Percentiles rank a stretch among this genome's conserved stretches.
These are phyloP conservation scores for Apodemia hepburni DNA, from an alignment of 2,888 invertebrate genomes.

Conservation along the genomic window DNA sequence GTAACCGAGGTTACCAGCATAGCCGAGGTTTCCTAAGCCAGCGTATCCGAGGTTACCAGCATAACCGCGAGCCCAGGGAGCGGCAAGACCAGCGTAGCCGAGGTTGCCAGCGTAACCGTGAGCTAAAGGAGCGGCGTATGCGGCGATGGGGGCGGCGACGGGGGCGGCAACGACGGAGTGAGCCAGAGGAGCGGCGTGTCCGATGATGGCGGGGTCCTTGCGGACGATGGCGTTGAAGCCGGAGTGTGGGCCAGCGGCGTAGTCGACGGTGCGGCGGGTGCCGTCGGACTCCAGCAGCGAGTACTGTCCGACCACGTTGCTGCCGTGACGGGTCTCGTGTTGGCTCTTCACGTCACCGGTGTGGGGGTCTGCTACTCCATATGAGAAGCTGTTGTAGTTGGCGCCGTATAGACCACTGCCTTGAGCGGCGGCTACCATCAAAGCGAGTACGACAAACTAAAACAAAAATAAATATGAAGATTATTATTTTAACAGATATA, in stretches of 20 bases:
- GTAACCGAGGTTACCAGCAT: constrained; percentile 30
- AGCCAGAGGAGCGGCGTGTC: constrained; percentile 37
- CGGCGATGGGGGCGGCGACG: constrained; percentile 21
- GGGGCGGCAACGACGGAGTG: constrained; percentile 31
- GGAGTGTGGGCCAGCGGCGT: constrained; percentile 66
- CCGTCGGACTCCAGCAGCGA: constrained; percentile 75
- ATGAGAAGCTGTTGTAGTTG: constrained; percentile 63
- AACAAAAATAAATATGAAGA: constrained; percentile 35
- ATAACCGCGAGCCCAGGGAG: constrained; percentile 24
- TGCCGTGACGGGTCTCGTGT: constrained; percentile 66
- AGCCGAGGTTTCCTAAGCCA: not conserved
- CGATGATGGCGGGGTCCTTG: constrained; percentile 56
- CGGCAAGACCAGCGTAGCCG: constrained; percentile 37
- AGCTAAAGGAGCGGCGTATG: constrained; percentile 28
- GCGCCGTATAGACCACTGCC: constrained; percentile 50
- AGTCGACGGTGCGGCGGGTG: constrained; percentile 73
- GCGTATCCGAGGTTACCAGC: not conserved
- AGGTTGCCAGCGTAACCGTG: constrained; percentile 26
- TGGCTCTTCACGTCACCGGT: constrained; percentile 76
- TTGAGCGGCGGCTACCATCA: constrained; percentile 46
- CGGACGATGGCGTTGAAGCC: constrained; percentile 78
- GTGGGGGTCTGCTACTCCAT: constrained; percentile 71
- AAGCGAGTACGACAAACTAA: constrained; percentile 47
- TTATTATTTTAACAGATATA: no score
- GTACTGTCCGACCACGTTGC: constrained; percentile 70